Evolutionary conservation across 2,888 invertebrate species (phyloP).

Genomic region (Eilema depressum): DNA sequence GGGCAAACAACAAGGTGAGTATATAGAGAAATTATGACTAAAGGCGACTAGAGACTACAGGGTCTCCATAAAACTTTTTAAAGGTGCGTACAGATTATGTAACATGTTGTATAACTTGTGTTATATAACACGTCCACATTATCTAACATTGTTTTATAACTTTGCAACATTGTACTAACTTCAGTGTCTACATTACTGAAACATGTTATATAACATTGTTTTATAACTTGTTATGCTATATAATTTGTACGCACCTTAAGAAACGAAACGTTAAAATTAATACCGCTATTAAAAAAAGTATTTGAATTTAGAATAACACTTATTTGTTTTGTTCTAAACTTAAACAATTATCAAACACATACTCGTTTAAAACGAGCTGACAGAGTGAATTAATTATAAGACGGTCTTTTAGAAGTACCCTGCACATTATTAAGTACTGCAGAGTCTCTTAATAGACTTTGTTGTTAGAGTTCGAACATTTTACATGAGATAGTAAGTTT

Average conservation of each 20-base stretch:
- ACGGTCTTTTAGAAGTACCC: not conserved
- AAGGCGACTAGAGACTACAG: too few species aligned
- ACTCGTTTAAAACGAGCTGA: not conserved
- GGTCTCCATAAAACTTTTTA: not conserved
- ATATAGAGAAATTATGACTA: too few species aligned
- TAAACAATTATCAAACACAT: not conserved
- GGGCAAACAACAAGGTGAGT: too few species aligned
- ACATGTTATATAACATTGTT: too few species aligned
- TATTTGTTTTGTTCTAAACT: slow-evolving; percentile 4
- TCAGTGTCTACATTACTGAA: too few species aligned
- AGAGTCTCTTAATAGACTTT: not conserved
- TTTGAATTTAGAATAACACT: not conserved
- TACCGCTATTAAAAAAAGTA: not conserved
- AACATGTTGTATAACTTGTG: too few species aligned
- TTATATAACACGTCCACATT: too few species aligned
- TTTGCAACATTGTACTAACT: too few species aligned
- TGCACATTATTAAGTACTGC: not conserved
- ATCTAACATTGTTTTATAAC: too few species aligned
- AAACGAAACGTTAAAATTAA: slow-evolving; percentile 1
- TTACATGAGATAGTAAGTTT: not conserved
- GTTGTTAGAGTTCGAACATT: not conserved
- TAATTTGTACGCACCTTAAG: too few species aligned
- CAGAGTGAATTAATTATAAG: not conserved
- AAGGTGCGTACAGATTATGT: too few species aligned
- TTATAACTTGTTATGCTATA: too few species aligned